Percentiles rank a stretch among this genome's conserved stretches.
These are phyloP conservation scores for Bombus huntii DNA, from an alignment of 1,140 invertebrate genomes.

Conservation along the genomic window DNA sequence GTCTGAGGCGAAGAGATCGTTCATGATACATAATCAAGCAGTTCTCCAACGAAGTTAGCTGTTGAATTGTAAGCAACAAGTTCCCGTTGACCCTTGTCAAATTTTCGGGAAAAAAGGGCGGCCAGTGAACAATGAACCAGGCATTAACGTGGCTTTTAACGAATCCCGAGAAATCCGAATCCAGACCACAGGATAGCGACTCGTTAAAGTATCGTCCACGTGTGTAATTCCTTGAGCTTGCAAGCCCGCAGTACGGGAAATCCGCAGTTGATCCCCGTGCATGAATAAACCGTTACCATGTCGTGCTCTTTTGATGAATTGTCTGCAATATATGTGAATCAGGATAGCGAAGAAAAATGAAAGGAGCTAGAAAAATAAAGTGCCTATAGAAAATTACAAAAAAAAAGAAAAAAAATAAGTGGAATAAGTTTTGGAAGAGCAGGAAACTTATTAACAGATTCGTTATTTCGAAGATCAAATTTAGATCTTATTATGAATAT, in stretches of 20 bases:
- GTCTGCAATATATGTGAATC: slow-evolving; percentile 42
- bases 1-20: not conserved
- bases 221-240: slow-evolving; percentile 67
- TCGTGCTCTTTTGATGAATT: slow-evolving; percentile 78
- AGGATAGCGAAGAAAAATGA: slow-evolving; percentile 45
- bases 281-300: slow-evolving; percentile 79
- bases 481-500: no score
- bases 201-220: slow-evolving; percentile 72
- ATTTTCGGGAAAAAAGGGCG: slow-evolving; percentile 32
- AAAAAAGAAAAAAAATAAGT: not conserved
- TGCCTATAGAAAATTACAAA: not conserved
- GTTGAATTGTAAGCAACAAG: slow-evolving; percentile 54
- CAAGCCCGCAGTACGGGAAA: slow-evolving; percentile 26
- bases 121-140: slow-evolving; percentile 27
- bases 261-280: slow-evolving; percentile 69
- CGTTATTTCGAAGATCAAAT: no score
- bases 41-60: not conserved
- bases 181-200: slow-evolving; percentile 60
- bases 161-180: slow-evolving; percentile 63
- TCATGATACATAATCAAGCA: slow-evolving; percentile 8
- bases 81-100: slow-evolving; percentile 30
- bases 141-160: slow-evolving; percentile 62
- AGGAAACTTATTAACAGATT: no score
- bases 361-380: not conserved
- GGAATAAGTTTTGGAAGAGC: no score